Base-by-base conservation (phyloP, 2,888 invertebrate species). In the Chymomyza amoena region DNA sequence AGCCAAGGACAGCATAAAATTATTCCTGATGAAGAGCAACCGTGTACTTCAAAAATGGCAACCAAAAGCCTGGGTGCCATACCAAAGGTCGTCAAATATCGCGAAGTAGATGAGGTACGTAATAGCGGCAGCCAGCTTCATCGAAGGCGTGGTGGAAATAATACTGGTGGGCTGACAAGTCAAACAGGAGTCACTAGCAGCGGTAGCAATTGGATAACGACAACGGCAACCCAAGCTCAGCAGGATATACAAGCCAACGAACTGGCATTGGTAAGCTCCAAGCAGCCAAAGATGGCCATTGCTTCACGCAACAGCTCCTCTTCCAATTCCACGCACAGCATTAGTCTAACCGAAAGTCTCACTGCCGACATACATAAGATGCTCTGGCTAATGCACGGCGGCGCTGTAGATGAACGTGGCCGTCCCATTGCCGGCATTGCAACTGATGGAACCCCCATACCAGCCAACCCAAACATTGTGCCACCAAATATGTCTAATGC, bases 281-380 rank as follows among this genome's bases (percentile, higher is more conserved):
- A 67, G 50, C 73, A 70, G 6, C 93, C 83, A 91, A 93, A 79
- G 95, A 95, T 96, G 92, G 92, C 91, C 92, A 15, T 20, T 32
- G 92, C 79, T 90, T 93, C 91, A 90, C 93, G 84, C 89, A 93
- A 93, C 77, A 94, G 94, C 45, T 94, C 94, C 10, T 93, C 94
- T 67, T 90, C 93, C 91, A 84, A 87, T 7, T 87, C 94, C 90
- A 91, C 94, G 91, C 89, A 92, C 92, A 92, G 94, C 92, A 84
- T 93, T 91, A 92, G 94, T 91, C 45, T 88, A 16, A 77, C 91
- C 90, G 81, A 94, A 92, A 91, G 93, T 91, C 90, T 92, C 91
- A 88, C 89, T 1, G 90, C 91, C 10, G 92, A 91, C 62, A 90
- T 90, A 54, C 90, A 90, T 65, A 90, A 89, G 77, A 90, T 90